These are phyloP conservation scores for Sphyrna mokarran DNA, from an alignment of 2,113 vertebrate species.

Conservation along the genomic window DNA sequence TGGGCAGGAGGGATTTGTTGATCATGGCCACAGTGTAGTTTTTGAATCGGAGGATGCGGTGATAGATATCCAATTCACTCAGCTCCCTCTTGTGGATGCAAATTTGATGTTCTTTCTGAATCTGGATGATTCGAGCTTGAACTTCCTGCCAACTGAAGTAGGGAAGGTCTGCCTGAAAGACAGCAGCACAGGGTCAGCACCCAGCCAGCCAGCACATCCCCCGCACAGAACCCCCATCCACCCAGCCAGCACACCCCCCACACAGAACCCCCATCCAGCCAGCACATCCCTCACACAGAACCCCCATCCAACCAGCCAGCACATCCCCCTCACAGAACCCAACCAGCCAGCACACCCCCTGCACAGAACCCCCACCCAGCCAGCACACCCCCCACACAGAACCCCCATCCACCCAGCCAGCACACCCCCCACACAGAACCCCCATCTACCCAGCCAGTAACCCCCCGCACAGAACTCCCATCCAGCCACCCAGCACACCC, in stretches of 20 bases:
- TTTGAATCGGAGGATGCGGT: slow-evolving; percentile 95
- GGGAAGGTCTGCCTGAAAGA: slow-evolving; percentile 74
- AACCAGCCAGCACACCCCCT: too few species aligned
- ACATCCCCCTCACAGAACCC: too few species aligned
- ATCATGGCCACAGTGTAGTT: slow-evolving; percentile 99
- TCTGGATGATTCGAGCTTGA: slow-evolving; percentile 89
- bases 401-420: too few species aligned
- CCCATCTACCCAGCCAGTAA: too few species aligned
- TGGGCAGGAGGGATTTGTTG: slow-evolving; percentile 91
- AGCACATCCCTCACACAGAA: not conserved
- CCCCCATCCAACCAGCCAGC: too few species aligned
- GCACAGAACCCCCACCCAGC: too few species aligned
- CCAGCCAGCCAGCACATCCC: not conserved
- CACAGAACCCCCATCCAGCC: not conserved
- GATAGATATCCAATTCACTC: slow-evolving; percentile 88
- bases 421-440: too few species aligned
- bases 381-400: too few species aligned
- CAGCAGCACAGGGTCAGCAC: not conserved
- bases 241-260: too few species aligned
- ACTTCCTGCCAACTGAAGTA: slow-evolving; percentile 97
- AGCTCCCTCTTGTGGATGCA: slow-evolving; percentile 97
- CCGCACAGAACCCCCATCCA: too few species aligned
- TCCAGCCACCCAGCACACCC: too few species aligned
- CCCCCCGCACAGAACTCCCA: too few species aligned
- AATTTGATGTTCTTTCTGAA: slow-evolving; percentile 97